Evolutionary conservation across 2,888 invertebrate species (phyloP).

Genomic region (Morpho deidamia): DNA sequence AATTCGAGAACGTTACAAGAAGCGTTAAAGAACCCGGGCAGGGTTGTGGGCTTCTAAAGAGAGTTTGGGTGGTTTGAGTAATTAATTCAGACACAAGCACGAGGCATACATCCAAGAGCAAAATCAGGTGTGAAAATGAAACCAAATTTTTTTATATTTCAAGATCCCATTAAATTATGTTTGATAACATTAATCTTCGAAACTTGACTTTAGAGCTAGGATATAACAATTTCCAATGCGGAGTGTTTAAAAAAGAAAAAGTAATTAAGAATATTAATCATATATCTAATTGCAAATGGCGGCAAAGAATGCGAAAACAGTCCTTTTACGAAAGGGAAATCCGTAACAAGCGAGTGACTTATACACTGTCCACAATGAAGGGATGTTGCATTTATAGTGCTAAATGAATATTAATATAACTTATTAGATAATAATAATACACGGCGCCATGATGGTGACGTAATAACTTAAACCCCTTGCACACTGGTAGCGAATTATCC

Average conservation of each 20-base stretch:
- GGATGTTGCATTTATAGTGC: constrained; percentile 18
- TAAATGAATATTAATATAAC: constrained; percentile 27
- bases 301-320: constrained; percentile 2
- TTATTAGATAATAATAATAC: constrained; percentile 33
- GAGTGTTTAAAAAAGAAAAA: neutral
- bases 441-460: constrained; percentile 55
- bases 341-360: constrained; percentile 3
- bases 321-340: constrained; percentile 17
- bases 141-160: too few species aligned
- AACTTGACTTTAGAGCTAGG: too few species aligned
- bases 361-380: constrained; percentile 14
- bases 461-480: constrained; percentile 66
- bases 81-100: too few species aligned
- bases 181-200: too few species aligned
- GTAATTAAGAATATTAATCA: constrained; percentile 3
- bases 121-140: too few species aligned
- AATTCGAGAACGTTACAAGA: too few species aligned
- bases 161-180: too few species aligned
- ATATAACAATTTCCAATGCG: too few species aligned
- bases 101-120: too few species aligned
- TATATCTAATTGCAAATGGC: neutral
- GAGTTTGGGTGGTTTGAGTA: too few species aligned
- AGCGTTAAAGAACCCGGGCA: too few species aligned
- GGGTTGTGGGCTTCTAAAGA: too few species aligned
- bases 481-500: constrained; percentile 58